Conservation (phyloP, 2,888 invertebrate genomes). For the Dorcus hopei region DNA sequence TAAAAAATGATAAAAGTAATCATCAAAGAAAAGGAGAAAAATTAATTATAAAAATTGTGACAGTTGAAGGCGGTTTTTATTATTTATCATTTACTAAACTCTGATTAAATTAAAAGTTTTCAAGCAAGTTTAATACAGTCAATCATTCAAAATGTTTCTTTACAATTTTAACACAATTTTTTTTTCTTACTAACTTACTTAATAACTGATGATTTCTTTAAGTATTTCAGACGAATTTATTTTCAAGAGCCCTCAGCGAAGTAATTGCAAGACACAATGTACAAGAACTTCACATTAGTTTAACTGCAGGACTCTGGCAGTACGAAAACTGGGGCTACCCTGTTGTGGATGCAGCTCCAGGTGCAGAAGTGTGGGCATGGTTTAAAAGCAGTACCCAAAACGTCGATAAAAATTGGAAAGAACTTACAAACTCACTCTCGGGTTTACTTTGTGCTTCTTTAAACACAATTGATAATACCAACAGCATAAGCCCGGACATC, state of each 20-base stretch:
- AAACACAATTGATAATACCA: constrained; percentile 85
- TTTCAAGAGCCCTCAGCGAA: constrained; percentile 87
- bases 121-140: too few relatives aligned
- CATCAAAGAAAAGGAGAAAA: too few relatives aligned
- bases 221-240: constrained; percentile 82
- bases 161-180: background rate
- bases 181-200: background rate
- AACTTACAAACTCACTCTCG: constrained; percentile 84
- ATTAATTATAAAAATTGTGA: background rate
- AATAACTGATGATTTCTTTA: constrained; percentile 29
- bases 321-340: constrained; percentile 95
- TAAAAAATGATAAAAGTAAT: too few relatives aligned
- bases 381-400: constrained; percentile 67
- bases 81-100: too few relatives aligned
- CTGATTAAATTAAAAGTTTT: too few relatives aligned
- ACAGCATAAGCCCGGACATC: constrained; percentile 80
- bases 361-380: constrained; percentile 94
- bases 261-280: constrained; percentile 80
- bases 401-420: constrained; percentile 83
- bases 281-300: constrained; percentile 84
- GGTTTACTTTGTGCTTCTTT: constrained; percentile 95
- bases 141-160: too few relatives aligned
- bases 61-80: too few relatives aligned
- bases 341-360: constrained; percentile 82
- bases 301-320: constrained; percentile 93